Conservation (phyloP, 2,797 vertebrate species). For the Microtus agrestis region DNA sequence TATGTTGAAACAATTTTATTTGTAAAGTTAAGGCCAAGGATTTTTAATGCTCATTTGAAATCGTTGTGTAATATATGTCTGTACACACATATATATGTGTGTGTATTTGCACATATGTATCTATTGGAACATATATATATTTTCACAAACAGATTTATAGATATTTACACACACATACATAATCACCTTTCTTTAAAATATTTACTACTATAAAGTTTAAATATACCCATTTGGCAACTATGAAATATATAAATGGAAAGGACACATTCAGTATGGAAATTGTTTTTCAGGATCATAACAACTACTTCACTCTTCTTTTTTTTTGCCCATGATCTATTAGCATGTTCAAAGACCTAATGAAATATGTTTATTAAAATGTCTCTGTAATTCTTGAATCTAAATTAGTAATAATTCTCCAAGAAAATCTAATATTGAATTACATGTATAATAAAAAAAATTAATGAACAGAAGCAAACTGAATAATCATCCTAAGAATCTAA, state of each 20-base stretch:
- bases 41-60: neutral
- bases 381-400: neutral
- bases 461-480: neutral
- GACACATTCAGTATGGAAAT: neutral
- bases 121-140: neutral
- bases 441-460: neutral
- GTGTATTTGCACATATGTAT: neutral
- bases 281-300: neutral
- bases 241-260: neutral
- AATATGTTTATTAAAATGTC: no score
- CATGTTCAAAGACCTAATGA: neutral
- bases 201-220: neutral
- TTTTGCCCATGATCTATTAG: neutral
- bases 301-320: neutral
- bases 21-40: neutral
- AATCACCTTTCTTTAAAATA: neutral
- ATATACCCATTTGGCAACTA: neutral
- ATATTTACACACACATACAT: neutral
- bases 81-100: no score
- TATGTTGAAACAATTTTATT: neutral
- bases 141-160: neutral
- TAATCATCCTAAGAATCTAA: no score
- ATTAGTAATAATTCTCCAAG: neutral
- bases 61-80: neutral
- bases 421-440: neutral